These are phyloP conservation scores for Eueides isabella DNA, from an alignment of 1,140 invertebrate genomes.

Conservation along the genomic window DNA sequence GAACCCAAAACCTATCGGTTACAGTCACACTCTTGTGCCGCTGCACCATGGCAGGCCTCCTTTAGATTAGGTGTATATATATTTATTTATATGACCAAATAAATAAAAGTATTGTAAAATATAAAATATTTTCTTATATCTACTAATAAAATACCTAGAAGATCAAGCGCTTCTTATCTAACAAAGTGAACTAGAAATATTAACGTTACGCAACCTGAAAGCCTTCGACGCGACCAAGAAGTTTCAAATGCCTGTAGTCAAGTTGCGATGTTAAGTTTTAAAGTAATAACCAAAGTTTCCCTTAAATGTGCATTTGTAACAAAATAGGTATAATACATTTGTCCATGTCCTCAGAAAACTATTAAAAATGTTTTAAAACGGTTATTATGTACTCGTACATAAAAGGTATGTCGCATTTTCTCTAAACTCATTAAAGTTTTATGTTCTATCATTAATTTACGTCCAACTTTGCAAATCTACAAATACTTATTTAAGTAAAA, in stretches of 20 bases:
- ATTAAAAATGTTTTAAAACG: background rate
- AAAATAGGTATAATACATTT: background rate
- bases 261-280: constrained; percentile 20
- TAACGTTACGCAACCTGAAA: constrained; percentile 28
- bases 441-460: background rate
- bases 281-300: constrained; percentile 23
- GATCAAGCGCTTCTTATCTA: constrained; percentile 5
- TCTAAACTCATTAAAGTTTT: background rate
- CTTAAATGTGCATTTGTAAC: background rate
- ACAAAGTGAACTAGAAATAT: constrained; percentile 14
- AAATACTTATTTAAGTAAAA: too few relatives aligned
- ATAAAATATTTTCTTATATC: background rate
- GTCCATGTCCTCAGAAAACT: background rate
- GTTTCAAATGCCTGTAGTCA: constrained; percentile 19
- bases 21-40: too few relatives aligned
- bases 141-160: background rate
- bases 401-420: background rate
- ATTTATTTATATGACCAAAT: too few relatives aligned
- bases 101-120: too few relatives aligned
- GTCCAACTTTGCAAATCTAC: background rate
- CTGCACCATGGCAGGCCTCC: too few relatives aligned
- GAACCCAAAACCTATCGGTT: too few relatives aligned
- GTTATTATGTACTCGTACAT: background rate
- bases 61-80: too few relatives aligned
- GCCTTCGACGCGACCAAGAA: constrained; percentile 20